These are phyloP conservation scores for Decapterus maruadsi DNA, from an alignment of 2,797 vertebrate genomes.

Conservation along the genomic window DNA sequence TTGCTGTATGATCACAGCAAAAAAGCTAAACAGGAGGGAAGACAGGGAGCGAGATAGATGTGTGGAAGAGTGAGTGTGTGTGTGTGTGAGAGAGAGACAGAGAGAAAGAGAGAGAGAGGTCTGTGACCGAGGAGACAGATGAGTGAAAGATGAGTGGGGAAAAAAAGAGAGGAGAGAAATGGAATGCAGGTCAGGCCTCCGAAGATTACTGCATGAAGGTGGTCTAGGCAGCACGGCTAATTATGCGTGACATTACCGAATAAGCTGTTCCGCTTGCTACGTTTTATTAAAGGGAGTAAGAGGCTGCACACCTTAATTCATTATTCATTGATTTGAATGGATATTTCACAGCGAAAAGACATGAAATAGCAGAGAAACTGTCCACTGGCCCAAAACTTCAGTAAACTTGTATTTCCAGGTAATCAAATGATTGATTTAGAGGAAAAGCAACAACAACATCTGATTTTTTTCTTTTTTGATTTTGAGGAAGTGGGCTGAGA, in stretches of 20 bases:
- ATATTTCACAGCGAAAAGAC: slow-evolving; percentile 62
- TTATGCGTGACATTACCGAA: slow-evolving; percentile 81
- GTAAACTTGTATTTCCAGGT: slow-evolving; percentile 33
- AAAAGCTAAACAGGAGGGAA: slow-evolving; percentile 54
- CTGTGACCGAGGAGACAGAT: slow-evolving; percentile 40
- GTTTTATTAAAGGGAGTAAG: slow-evolving; percentile 80
- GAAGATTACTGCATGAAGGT: slow-evolving; percentile 77
- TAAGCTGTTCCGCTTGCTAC: slow-evolving; percentile 81
- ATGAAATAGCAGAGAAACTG: slow-evolving; percentile 29
- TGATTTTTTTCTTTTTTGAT: background rate
- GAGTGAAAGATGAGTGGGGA: slow-evolving; percentile 20
- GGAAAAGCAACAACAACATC: background rate
- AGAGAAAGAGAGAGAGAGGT: slow-evolving; percentile 2
- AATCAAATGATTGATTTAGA: slow-evolving; percentile 48
- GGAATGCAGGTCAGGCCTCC: slow-evolving; percentile 72
- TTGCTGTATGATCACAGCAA: slow-evolving; percentile 67
- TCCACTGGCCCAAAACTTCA: slow-evolving; percentile 29
- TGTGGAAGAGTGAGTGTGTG: background rate
- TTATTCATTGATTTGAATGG: slow-evolving; percentile 80
- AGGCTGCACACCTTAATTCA: slow-evolving; percentile 70
- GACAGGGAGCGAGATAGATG: background rate
- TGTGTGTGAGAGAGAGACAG: background rate
- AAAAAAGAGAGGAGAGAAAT: slow-evolving; percentile 15
- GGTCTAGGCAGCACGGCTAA: slow-evolving; percentile 75
- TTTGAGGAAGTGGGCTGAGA: background rate